Evolutionary conservation across 2,113 vertebrate genomes (phyloP), one percentile per base, ranked within the genome.

Genomic region (Rhinopomastus cyanomelas): DNA sequence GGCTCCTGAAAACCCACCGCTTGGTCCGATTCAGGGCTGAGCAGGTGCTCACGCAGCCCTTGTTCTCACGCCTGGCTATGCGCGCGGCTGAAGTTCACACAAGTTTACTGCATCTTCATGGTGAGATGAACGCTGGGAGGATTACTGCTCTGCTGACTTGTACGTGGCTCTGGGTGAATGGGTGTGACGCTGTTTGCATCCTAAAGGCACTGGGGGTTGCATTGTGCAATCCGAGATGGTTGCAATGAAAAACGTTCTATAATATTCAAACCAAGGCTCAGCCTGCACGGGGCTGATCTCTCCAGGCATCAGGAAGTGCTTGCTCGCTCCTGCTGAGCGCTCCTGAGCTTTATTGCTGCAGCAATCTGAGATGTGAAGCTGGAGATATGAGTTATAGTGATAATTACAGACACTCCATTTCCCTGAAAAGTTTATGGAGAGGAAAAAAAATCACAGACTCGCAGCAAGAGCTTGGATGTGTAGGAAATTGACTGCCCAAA

Each of bases 121-220:
- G 16, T 1, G 16, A 64, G 77, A 32, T 25, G 49, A 26, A 14
- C 16, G 22, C 20, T 20, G 53, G 60, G 67, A 82, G 48, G 60
- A 34, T 76, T 29, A 11, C 82, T 27, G 23, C 30, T 72, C 36
- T 74, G 62, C 64, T 82, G 94, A 77, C 2, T 77, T 85, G 5
- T 0, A 9, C 7, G 0, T 16, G 65, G 71, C 89, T 93, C 75
- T 56, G 67, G 34, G 18, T 23, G 88, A 6, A 61, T 19, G 77
- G 85, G 88, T 86, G 95, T 91, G 88, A 37, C 73, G 22, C 78
- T 27, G 3, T 2, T 57, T 86, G 66, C 62, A 81, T 86, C 69
- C 55, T 48, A 3, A 65, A 84, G 69, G 73, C 5, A 14, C 56
- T 7, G 69, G 65, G 39, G 91, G 61, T 20, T 3, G 2, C 8